phyloP scores from a whole-genome alignment of 1,140 invertebrate species.

The Xylocopa sonorina region DNA sequence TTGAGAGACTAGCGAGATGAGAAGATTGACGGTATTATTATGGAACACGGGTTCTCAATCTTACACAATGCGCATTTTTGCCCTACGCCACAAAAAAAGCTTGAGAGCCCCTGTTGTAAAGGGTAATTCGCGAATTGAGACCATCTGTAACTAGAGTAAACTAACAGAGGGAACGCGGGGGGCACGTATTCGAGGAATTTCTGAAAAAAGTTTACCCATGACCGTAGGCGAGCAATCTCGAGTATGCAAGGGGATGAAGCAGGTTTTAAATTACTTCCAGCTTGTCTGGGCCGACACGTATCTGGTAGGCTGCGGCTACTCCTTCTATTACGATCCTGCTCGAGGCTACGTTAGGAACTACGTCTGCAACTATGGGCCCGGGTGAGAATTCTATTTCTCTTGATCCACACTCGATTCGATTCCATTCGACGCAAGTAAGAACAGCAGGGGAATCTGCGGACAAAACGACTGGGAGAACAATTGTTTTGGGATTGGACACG shows the following conservation, averaged over 20 bases:
- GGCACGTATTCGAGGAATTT: not conserved
- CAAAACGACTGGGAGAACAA: too few relatives aligned
- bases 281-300: slow-evolving; percentile 91
- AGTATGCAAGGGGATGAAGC: not conserved
- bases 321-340: slow-evolving; percentile 88
- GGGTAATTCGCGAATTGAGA: not conserved
- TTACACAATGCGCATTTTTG: too few relatives aligned
- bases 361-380: slow-evolving; percentile 93
- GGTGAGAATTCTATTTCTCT: slow-evolving; percentile 81
- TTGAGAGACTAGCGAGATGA: too few relatives aligned
- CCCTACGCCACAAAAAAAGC: too few relatives aligned
- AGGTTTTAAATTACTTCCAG: slow-evolving; percentile 80
- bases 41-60: too few relatives aligned
- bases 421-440: too few relatives aligned
- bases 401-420: too few relatives aligned
- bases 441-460: not conserved
- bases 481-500: not conserved
- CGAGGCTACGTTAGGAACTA: slow-evolving; percentile 91
- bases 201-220: not conserved
- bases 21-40: too few relatives aligned
- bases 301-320: slow-evolving; percentile 90
- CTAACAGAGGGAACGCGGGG: not conserved
- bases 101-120: too few relatives aligned
- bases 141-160: not conserved
- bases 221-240: not conserved